A percentile compares a stretch with the other conserved stretches of the same genome.
Conservation (phyloP, 2,797 vertebrate genomes). For the Rhodeus uyekii region DNA sequence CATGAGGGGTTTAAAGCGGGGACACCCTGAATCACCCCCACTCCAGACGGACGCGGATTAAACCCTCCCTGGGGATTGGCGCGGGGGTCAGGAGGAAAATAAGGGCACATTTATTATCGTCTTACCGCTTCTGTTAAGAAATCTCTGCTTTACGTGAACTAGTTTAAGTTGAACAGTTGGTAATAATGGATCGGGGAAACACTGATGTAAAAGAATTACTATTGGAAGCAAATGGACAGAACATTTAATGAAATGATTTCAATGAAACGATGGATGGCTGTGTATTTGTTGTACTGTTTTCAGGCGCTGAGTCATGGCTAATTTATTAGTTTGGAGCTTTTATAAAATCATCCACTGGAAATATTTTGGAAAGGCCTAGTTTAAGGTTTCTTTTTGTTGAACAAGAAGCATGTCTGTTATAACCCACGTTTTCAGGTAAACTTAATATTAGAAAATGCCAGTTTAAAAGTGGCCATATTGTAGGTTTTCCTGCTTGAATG, state of each 20-base stretch:
- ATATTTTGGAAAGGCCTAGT: neutral
- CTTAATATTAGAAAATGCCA: neutral
- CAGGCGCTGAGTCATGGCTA: neutral
- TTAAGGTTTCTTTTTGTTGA: neutral
- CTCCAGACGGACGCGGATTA: conserved; percentile 47
- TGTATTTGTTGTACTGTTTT: neutral
- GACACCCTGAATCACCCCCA: conserved; percentile 45
- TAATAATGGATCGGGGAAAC: neutral
- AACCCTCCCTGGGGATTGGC: conserved; percentile 33
- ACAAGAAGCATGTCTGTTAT: neutral
- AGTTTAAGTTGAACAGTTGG: neutral
- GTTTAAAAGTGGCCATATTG: neutral
- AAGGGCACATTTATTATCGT: conserved; percentile 28
- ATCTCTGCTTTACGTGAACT: neutral
- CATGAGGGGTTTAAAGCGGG: conserved; percentile 39
- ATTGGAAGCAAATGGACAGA: neutral
- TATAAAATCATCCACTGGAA: neutral
- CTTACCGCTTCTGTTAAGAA: conserved; percentile 12
- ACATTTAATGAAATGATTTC: neutral
- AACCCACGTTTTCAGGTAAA: neutral
- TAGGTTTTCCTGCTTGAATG: neutral
- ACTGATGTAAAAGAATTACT: neutral
- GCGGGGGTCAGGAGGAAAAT: conserved; percentile 27
- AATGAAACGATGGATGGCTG: neutral
- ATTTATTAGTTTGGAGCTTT: neutral